Percentiles rank a stretch among this genome's conserved stretches.
These are phyloP conservation scores for Ariolimax columbianus DNA, from an alignment of 2,888 invertebrate genomes.

Conservation along the genomic window DNA sequence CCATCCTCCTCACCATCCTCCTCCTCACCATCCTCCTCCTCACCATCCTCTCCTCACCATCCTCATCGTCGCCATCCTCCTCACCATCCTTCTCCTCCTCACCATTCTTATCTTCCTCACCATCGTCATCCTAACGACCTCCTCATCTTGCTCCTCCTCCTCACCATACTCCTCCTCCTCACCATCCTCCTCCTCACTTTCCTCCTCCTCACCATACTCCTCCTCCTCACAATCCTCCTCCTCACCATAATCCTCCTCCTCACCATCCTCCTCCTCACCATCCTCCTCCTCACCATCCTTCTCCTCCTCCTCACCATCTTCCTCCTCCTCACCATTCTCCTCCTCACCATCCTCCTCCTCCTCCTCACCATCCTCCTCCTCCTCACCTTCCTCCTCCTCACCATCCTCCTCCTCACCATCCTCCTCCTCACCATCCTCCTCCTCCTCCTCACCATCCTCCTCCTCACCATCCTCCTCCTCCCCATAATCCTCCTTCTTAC, in stretches of 20 bases:
- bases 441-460: neutral
- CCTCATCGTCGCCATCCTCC: neutral
- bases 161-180: neutral
- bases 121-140: too few species aligned
- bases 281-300: neutral
- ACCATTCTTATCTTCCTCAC: neutral
- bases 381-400: neutral
- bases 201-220: neutral
- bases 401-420: neutral
- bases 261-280: neutral
- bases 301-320: neutral
- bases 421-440: neutral
- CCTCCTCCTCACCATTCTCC: neutral
- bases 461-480: neutral
- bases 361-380: neutral
- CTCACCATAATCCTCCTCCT: neutral
- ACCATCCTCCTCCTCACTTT: neutral
- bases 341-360: neutral
- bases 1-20: neutral
- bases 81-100: neutral
- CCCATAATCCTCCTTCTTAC: neutral
- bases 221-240: neutral
- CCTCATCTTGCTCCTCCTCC: neutral
- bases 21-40: neutral
- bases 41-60: neutral